Conservation (phyloP, 2,113 vertebrate species). For the Rynchops niger region DNA sequence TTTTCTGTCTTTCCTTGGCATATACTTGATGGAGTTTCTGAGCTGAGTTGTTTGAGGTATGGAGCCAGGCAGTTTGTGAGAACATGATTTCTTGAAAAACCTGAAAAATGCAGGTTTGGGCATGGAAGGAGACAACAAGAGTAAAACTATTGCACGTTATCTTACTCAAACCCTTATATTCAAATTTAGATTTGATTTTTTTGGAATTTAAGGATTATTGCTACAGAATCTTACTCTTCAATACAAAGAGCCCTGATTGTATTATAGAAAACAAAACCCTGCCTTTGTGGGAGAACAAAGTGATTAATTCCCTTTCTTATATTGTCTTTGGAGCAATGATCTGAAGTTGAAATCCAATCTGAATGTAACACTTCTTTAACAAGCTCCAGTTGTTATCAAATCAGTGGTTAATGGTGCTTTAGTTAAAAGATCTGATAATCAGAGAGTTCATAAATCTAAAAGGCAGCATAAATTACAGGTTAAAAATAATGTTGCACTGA, state of each 20-base stretch:
- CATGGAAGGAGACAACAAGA: background rate
- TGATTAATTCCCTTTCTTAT: background rate
- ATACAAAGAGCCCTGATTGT: background rate
- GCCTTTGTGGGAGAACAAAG: background rate
- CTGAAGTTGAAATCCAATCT: background rate
- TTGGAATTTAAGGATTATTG: background rate
- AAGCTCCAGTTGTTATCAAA: background rate
- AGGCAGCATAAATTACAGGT: background rate
- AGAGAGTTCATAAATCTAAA: background rate
- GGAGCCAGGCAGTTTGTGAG: background rate
- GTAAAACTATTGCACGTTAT: background rate
- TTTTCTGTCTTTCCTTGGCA: background rate
- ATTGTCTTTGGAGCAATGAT: background rate
- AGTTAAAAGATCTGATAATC: background rate
- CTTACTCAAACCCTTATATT: background rate
- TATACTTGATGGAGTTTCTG: background rate
- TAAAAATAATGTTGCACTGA: background rate
- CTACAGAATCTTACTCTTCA: background rate
- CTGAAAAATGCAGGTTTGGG: background rate
- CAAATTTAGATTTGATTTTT: background rate
- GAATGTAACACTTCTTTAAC: background rate
- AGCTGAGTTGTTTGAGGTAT: background rate
- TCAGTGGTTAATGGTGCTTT: background rate
- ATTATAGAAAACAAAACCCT: background rate
- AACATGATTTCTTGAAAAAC: background rate